Evolutionary conservation across 53 echinoderm and acorn worm genomes (phyloP).

Genomic region (Apostichopus leukothele): DNA sequence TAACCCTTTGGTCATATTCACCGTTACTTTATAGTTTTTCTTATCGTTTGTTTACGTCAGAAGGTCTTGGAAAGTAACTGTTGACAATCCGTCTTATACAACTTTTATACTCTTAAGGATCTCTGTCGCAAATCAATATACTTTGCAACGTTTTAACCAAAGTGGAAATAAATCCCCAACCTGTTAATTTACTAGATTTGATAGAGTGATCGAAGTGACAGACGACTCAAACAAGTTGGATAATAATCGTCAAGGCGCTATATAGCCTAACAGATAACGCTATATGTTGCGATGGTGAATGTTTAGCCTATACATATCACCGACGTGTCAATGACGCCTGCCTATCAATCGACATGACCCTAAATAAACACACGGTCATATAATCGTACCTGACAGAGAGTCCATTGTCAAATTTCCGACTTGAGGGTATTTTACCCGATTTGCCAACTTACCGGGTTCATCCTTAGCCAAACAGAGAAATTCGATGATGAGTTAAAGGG

Average conservation of each 20-base stretch:
- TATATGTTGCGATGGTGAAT: neutral
- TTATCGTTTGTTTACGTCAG: neutral
- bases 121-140: neutral
- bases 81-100: neutral
- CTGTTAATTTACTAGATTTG: neutral
- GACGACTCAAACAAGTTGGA: neutral
- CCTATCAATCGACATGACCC: constrained; percentile 36
- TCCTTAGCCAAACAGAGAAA: constrained; percentile 23
- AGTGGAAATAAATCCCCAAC: constrained; percentile 14
- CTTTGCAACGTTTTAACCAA: neutral
- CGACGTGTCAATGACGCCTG: constrained; percentile 34
- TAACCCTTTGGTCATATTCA: neutral
- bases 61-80: neutral
- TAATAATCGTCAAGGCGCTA: neutral
- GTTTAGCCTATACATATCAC: constrained; percentile 3
- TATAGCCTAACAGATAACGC: neutral
- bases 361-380: constrained; percentile 16
- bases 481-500: neutral
- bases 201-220: constrained; percentile 11
- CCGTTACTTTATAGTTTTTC: neutral
- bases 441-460: constrained; percentile 20
- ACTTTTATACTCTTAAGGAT: neutral
- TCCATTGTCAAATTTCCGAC: constrained; percentile 29
- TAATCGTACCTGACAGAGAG: constrained; percentile 34
- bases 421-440: constrained; percentile 16